Conservation (phyloP, 2,888 invertebrate species). For the Apotomis betuletana region DNA sequence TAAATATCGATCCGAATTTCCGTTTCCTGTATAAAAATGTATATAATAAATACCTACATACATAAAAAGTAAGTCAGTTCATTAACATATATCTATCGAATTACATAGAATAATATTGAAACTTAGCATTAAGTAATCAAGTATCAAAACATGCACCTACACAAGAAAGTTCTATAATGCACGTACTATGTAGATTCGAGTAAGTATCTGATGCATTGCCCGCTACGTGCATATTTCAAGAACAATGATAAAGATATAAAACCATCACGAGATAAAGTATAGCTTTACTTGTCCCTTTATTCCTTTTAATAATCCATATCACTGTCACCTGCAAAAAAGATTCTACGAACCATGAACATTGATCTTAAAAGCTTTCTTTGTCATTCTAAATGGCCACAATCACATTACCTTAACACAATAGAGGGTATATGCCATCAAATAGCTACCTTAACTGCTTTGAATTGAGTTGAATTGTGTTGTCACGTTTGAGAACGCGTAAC, state of each 20-base stretch:
- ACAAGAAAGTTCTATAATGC: slow-evolving; percentile 45
- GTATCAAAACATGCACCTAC: slow-evolving; percentile 29
- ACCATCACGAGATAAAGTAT: slow-evolving; percentile 38
- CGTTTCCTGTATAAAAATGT: no score
- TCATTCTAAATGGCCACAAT: slow-evolving; percentile 25
- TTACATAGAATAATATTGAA: no score
- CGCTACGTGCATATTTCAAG: slow-evolving; percentile 59
- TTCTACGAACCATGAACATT: slow-evolving; percentile 35
- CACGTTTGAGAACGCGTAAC: slow-evolving; percentile 48
- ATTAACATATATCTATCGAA: no score
- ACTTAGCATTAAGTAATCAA: not conserved
- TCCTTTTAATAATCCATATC: slow-evolving; percentile 28
- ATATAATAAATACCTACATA: no score
- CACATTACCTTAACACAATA: slow-evolving; percentile 19
- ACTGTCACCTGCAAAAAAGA: slow-evolving; percentile 37
- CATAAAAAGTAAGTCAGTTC: no score
- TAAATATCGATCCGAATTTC: no score
- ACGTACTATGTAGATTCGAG: slow-evolving; percentile 40
- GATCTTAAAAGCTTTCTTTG: slow-evolving; percentile 38
- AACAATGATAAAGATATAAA: slow-evolving; percentile 58
- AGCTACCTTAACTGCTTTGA: slow-evolving; percentile 1
- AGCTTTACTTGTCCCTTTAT: slow-evolving; percentile 23
- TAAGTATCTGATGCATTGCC: slow-evolving; percentile 58
- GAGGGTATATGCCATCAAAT: slow-evolving; percentile 22
- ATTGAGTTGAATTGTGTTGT: slow-evolving; percentile 29